Evolutionary conservation across 2,888 invertebrate genomes (phyloP).

Genomic region (Selenia dentaria): DNA sequence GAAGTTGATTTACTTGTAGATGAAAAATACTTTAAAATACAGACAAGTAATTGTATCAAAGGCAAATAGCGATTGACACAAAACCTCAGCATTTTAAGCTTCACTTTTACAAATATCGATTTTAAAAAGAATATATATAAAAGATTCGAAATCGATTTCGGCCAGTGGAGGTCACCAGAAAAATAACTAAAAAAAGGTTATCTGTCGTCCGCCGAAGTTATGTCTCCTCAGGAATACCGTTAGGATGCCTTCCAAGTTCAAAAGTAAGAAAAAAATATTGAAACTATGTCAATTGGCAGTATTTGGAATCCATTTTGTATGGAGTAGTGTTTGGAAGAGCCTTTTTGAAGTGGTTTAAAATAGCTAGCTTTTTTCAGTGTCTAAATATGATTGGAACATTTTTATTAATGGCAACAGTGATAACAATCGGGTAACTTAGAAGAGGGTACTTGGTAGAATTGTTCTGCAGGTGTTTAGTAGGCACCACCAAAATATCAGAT

Average conservation of each 20-base stretch:
- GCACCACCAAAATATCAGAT: no score
- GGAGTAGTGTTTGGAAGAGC: conserved; percentile 55
- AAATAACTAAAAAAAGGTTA: conserved; percentile 66
- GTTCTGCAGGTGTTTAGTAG: no score
- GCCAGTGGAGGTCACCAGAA: conserved; percentile 64
- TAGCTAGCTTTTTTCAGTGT: no score
- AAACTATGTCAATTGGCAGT: conserved; percentile 84
- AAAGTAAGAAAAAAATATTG: conserved; percentile 64
- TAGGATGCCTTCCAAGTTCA: conserved; percentile 73
- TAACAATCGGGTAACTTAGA: no score
- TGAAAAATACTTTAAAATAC: no score
- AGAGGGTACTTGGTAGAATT: no score
- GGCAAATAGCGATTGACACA: no score
- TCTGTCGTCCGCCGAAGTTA: conserved; percentile 73
- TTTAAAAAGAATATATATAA: conserved; percentile 19
- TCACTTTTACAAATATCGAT: conserved; percentile 6
- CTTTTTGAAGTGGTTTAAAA: conserved; percentile 4
- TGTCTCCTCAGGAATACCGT: conserved; percentile 77
- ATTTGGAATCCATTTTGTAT: conserved; percentile 81
- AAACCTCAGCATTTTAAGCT: no score
- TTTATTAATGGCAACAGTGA: no score
- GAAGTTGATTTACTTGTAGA: no score
- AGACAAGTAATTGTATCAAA: no score
- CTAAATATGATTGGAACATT: no score
- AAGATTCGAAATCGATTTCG: conserved; percentile 53